Evolutionary conservation across 2,113 vertebrate species (phyloP).

Genomic region (Paradisaea rubra): DNA sequence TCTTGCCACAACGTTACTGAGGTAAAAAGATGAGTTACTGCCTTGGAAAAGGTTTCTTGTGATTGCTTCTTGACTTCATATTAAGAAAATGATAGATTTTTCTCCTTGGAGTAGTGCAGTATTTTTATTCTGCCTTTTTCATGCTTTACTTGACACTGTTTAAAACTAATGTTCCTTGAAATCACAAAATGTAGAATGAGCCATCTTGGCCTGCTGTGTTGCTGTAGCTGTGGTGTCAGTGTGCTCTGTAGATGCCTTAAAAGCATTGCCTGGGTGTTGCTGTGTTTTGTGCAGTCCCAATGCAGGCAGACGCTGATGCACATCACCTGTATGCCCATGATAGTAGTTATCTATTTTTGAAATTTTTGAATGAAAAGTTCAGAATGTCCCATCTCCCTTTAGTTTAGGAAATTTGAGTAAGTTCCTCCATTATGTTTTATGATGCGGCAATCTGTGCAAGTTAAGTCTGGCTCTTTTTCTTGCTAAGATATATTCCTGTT

Average conservation of each 20-base stretch:
- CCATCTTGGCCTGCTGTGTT: background rate
- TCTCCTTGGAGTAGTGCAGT: background rate
- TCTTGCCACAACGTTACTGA: constrained; percentile 91
- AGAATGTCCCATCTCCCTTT: background rate
- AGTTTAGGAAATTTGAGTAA: background rate
- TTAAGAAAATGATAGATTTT: background rate
- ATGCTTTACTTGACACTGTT: background rate
- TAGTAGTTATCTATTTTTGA: background rate
- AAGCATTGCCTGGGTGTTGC: background rate
- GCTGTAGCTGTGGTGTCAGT: background rate
- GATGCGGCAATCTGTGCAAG: background rate
- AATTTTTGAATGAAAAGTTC: background rate
- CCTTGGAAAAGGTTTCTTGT: background rate
- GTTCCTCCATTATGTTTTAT: background rate
- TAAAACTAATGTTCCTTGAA: background rate
- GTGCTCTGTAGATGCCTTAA: background rate
- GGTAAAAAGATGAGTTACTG: constrained; percentile 67
- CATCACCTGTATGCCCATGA: fast-evolving
- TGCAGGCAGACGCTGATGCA: background rate
- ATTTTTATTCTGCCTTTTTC: background rate
- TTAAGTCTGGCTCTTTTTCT: background rate
- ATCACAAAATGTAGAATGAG: background rate
- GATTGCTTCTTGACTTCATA: background rate
- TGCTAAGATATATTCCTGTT: background rate
- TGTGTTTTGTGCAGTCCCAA: background rate